Conservation (phyloP, 1,140 invertebrate genomes). For the Brachionus koreanus region DNA sequence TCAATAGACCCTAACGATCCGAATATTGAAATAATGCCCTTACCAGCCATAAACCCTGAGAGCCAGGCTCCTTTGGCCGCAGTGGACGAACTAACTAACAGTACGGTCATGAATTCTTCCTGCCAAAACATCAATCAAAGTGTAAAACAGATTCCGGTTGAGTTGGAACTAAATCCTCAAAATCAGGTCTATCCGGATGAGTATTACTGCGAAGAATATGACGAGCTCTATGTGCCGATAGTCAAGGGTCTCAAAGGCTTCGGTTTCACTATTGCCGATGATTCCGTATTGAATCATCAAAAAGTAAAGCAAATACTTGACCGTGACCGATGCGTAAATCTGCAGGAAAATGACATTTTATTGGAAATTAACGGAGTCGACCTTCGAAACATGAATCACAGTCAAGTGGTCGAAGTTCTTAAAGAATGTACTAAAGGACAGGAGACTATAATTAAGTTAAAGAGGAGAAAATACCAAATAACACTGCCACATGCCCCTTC, state of each 20-base stretch:
- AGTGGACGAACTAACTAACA: slow-evolving; percentile 10
- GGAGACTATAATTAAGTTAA: slow-evolving; percentile 15
- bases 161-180: background rate
- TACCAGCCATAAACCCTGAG: slow-evolving; percentile 74
- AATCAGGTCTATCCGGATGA: slow-evolving; percentile 18
- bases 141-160: background rate
- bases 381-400: slow-evolving; percentile 1
- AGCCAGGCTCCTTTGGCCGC: slow-evolving; percentile 49
- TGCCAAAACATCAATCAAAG: background rate
- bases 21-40: slow-evolving; percentile 89
- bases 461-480: slow-evolving; percentile 38
- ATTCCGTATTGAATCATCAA: slow-evolving; percentile 52
- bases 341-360: slow-evolving; percentile 40
- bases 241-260: slow-evolving; percentile 63
- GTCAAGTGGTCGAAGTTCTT: slow-evolving; percentile 27
- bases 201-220: slow-evolving; percentile 50
- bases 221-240: slow-evolving; percentile 47
- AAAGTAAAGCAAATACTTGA: slow-evolving; percentile 91
- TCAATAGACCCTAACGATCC: slow-evolving; percentile 95
- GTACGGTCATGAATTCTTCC: background rate
- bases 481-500: slow-evolving; percentile 25
- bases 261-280: slow-evolving; percentile 96
- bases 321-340: slow-evolving; percentile 69
- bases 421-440: slow-evolving; percentile 14
- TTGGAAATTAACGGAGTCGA: slow-evolving; percentile 35